Percentiles rank a stretch among this genome's conserved stretches.
phyloP scores from a whole-genome alignment of 2,113 vertebrate species.

The Trochalopteron elliotii region DNA sequence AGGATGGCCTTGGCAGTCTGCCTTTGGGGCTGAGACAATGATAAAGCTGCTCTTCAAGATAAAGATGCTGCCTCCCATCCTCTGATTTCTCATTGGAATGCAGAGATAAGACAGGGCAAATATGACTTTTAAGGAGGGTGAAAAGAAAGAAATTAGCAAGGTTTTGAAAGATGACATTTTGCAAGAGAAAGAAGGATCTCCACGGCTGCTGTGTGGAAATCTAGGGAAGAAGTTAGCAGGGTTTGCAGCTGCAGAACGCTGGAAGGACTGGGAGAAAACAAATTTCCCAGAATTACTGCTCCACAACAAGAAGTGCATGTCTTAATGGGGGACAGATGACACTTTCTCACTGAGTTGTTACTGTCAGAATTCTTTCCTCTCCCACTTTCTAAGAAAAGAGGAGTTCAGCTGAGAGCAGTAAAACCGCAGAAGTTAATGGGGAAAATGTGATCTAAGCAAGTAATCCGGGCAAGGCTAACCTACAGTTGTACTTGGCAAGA shows the following conservation, averaged over 20 bases:
- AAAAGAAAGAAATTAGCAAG: not conserved
- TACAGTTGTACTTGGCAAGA: not conserved
- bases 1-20: not conserved
- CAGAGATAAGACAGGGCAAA: not conserved
- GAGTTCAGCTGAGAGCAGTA: not conserved
- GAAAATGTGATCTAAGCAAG: not conserved
- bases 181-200: not conserved
- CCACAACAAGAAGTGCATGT: not conserved
- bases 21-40: not conserved
- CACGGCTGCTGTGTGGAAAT: accelerated
- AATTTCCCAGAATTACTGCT: not conserved
- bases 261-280: not conserved
- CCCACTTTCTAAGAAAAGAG: not conserved
- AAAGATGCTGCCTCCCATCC: not conserved
- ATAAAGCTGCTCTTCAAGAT: not conserved
- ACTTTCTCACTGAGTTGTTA: not conserved
- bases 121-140: not conserved
- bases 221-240: not conserved
- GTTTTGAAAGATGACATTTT: not conserved
- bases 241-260: not conserved
- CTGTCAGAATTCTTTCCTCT: not conserved
- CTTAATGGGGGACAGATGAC: not conserved
- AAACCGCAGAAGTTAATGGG: not conserved
- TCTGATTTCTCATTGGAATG: not conserved
- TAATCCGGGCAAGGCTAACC: not conserved